Base-by-base conservation (phyloP, 2,797 vertebrate genomes). In the Varecia variegata region DNA sequence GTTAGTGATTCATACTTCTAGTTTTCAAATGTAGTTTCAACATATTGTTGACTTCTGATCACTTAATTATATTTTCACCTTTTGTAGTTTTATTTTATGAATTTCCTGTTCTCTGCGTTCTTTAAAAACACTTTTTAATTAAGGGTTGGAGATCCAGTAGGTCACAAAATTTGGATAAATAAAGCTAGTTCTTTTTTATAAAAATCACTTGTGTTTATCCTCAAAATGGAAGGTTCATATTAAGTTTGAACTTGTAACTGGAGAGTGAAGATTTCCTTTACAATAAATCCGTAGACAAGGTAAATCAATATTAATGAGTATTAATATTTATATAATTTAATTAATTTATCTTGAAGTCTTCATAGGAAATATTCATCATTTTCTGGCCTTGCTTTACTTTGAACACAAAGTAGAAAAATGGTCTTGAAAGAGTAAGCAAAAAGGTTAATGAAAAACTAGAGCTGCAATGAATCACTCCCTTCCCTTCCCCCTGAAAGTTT, bases 401-500 rank as follows among this genome's bases (percentile, higher is more conserved):
- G 70, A 67, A 60, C 11, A 2, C 23, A 86, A 73, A 60, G n/a
- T 38, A 93, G 88, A 85, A 93, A 92, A 88, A 79, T 74, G 5
- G 58, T 27, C 25, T 95, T 82, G 89, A 50, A 60, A 83, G 35
- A 74, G 3, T 54, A 95, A 65, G 45, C 62, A 94, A 88, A 25
- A 27, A 95, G 43, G 93, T 96, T 97, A 96, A 96, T 87, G 17
- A 38, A 87, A 96, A 97, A 88, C 32, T 70, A 38, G 12, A 92
- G 74, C 20, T 80, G 40, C 80, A 94, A 62, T 13, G 23, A 35
- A 65, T 43, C 38, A 15, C 2, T 2, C 43, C 83, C 70, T 45
- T 77, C 6, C 71, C 23, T 85, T 65, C 90, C 38, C n/a, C 65
- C 7, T 20, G 23, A 40, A 83, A 74, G n/a, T 82, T 27, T 86